A percentile compares a stretch with the other conserved stretches of the same genome.
Conservation (phyloP, 1,140 invertebrate species). For the Lepidurus arcticus region DNA sequence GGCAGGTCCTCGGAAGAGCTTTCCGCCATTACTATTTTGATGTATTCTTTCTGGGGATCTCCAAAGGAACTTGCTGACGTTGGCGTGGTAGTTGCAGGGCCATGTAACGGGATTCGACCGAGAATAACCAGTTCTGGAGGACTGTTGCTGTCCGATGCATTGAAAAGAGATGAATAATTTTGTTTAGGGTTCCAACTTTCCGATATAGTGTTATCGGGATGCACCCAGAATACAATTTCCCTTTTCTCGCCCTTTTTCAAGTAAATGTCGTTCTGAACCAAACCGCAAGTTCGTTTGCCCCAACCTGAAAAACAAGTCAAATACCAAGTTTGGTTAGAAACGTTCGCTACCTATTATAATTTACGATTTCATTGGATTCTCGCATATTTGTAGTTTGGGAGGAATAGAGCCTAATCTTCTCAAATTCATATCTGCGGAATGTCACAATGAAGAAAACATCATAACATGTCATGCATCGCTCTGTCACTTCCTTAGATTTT, state of each 20-base stretch:
- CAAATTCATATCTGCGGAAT: no score
- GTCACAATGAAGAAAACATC: no score
- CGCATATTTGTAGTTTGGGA: no score
- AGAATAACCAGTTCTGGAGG: conserved; percentile 14
- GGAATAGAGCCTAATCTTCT: no score
- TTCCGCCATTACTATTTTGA: not conserved
- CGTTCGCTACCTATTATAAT: no score
- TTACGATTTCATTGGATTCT: no score
- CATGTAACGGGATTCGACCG: conserved; percentile 5
- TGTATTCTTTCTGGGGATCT: not conserved
- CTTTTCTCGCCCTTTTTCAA: not conserved
- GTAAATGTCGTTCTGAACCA: not conserved
- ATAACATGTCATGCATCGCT: no score
- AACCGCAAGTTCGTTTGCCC: not conserved
- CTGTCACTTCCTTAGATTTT: no score
- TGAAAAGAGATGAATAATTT: not conserved
- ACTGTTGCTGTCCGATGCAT: not conserved
- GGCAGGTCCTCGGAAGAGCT: not conserved
- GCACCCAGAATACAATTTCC: conserved; percentile 1
- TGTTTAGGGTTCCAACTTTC: conserved; percentile 3
- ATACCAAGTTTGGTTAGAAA: no score
- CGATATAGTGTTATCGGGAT: not conserved
- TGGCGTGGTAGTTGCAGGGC: not conserved
- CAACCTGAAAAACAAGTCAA: not conserved
- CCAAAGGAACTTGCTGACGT: not conserved